Evolutionary conservation across 2,888 invertebrate species (phyloP), one percentile per base, ranked within the genome.

Genomic region (Brenthis hecate): DNA sequence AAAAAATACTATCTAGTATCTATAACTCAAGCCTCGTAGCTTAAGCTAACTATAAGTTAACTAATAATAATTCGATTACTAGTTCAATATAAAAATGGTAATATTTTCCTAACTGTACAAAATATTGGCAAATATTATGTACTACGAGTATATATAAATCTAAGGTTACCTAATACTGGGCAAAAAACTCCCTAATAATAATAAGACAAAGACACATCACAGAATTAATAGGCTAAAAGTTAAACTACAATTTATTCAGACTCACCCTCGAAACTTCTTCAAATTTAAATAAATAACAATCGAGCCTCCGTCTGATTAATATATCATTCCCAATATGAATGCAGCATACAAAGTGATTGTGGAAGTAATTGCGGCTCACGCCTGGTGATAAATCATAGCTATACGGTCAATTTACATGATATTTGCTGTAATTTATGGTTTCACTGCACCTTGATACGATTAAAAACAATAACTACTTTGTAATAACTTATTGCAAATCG

Each of bases 241-340:
- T 43, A 43, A 43, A 11, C 36, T 43, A 43, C 36, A 11, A 43
- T 43, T 43, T 43, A 43, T 43, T 43, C 60, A 23, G 2, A 48
- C 50, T 16, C 48, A 60, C 50, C 47, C 50, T 60, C 28, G 50
- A 50, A 43, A 60, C 60, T 50, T 16, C 13, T 60, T 60, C 60
- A 58, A 58, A 58, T 60, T 60, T 62, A 62, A 62, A 62, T 62
- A 62, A 62, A 62, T 62, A 62, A 62, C 62, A 62, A 62, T 62
- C 62, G 53, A 19, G 53, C 53, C 62, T 62, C 19, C 8, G 54
- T 62, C 62, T 54, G 43, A 62, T 62, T 62, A 62, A 62, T 62
- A 62, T 62, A 62, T 62, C 62, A 62, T 43, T 62, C 62, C 62
- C 62, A 62, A 62, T 62, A 60, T 48, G 53, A 62, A 62, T 62